A percentile compares a stretch with the other conserved stretches of the same genome.
Evolutionary conservation across 2,888 invertebrate genomes (phyloP).

Genomic region (Eupeodes luniger): DNA sequence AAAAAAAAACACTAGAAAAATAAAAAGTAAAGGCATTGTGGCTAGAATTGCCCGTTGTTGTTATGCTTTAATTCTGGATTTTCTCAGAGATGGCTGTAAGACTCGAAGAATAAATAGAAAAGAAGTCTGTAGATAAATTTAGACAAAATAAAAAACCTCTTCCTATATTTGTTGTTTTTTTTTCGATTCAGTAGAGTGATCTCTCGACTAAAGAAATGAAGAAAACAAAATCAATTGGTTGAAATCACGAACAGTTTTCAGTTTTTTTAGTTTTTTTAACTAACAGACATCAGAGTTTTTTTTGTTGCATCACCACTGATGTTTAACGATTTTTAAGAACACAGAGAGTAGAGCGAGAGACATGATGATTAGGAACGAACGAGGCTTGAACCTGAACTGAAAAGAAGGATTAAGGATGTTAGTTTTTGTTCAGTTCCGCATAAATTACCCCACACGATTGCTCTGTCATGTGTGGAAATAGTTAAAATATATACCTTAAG

Average conservation of each 20-base stretch:
- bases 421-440: constrained; percentile 65
- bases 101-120: background rate
- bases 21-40: constrained; percentile 36
- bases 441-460: constrained; percentile 76
- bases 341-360: background rate
- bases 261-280: constrained; percentile 13
- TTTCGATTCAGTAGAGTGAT: constrained; percentile 71
- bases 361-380: constrained; percentile 59
- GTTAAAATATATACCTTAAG: constrained; percentile 12
- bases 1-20: constrained; percentile 3
- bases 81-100: constrained; percentile 35
- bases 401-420: constrained; percentile 64
- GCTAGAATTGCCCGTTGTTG: constrained; percentile 39
- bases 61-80: constrained; percentile 62
- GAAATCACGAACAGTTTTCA: constrained; percentile 62
- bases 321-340: constrained; percentile 7
- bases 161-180: constrained; percentile 6
- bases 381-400: background rate
- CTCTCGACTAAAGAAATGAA: constrained; percentile 8
- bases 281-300: background rate
- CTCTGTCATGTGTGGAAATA: constrained; percentile 74
- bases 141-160: constrained; percentile 12
- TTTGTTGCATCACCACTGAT: background rate
- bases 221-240: constrained; percentile 70
- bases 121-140: constrained; percentile 46